These are phyloP conservation scores for Myotis planiceps DNA, from an alignment of 2,797 vertebrate genomes.

Conservation along the genomic window DNA sequence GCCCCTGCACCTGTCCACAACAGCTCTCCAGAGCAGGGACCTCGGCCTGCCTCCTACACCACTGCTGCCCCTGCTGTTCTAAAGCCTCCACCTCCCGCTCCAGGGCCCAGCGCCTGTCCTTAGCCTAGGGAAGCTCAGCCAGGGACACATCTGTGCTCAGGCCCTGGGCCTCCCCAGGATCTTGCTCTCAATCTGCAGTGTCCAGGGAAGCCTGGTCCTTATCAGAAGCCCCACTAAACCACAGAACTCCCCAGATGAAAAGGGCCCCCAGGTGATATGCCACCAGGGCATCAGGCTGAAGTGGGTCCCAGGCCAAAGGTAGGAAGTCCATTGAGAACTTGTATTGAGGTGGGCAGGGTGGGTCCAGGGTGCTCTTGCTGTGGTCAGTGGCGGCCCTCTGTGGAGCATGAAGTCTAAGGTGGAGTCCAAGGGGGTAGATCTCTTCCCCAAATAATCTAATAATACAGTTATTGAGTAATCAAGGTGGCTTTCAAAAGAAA, in stretches of 20 bases:
- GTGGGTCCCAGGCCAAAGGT: not conserved
- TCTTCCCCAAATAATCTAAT: not conserved
- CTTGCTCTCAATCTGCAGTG: not conserved
- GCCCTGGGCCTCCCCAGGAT: not conserved
- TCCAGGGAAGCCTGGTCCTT: not conserved
- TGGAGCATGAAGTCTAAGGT: not conserved
- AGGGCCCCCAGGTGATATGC: not conserved
- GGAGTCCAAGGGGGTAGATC: not conserved
- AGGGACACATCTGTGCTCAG: not conserved
- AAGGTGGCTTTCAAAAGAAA: not conserved
- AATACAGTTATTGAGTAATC: not conserved
- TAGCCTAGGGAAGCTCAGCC: not conserved
- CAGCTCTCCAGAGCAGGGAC: not conserved
- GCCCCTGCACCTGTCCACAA: no score
- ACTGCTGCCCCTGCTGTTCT: not conserved
- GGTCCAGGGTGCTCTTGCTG: not conserved
- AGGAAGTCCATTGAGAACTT: not conserved
- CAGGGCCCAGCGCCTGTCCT: accelerated
- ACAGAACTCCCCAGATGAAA: not conserved
- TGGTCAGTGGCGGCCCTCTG: not conserved
- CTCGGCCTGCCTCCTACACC: not conserved
- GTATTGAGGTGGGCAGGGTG: not conserved
- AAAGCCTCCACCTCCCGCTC: accelerated
- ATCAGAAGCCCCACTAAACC: not conserved
- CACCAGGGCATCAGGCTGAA: not conserved